Base-by-base conservation (phyloP, 1,140 invertebrate species). In the Drosophila lacteicornis region DNA sequence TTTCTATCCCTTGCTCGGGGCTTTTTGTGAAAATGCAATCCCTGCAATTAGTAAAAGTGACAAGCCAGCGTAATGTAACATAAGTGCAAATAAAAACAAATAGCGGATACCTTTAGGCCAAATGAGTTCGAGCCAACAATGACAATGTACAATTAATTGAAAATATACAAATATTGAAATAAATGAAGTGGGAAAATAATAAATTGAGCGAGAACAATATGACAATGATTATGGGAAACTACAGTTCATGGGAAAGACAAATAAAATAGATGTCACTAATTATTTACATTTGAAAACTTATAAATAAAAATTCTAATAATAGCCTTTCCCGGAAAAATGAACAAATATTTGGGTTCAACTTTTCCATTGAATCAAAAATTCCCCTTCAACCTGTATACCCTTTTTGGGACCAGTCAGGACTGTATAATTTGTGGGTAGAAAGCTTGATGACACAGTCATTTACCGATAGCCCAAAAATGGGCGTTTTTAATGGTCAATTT, bases 21-120 rank as follows among this genome's bases (percentile, higher is more conserved):
- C 13, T n/a, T 49, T 38, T 60, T 68, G 27, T 33, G 15, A 19
- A 36, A 19, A 33, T 38, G 22, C 50, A 61, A 36, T 55, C 30
- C n/a, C 45, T 51, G 38, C 22, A 82, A 82, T 82, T 82, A 79
- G 63, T 62, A 46, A 69, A 53, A 66, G 65, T 77, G 43, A 42
- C 51, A 15, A 17, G 12, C 45, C 3, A 19, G 7, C 30, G 25
- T 42, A 46, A 38, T 42, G 60, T 46, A 30, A 30, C 27, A 7
- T 30, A 53, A 66, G 53, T 38, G 47, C 12, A 38, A 49, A 61
- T 36, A 66, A 57, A 27, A 60, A 47, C 22, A 17, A 45, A 45
- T 47, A 40, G 22, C 11, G 42, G 46, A 61, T 15, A 59, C 4
- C 13, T 30, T 33, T 12, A 43, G 36, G 51, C 46, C 22, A 49